Base-by-base conservation (phyloP, 2,797 vertebrate species). In the Notoglanidium macrostoma region DNA sequence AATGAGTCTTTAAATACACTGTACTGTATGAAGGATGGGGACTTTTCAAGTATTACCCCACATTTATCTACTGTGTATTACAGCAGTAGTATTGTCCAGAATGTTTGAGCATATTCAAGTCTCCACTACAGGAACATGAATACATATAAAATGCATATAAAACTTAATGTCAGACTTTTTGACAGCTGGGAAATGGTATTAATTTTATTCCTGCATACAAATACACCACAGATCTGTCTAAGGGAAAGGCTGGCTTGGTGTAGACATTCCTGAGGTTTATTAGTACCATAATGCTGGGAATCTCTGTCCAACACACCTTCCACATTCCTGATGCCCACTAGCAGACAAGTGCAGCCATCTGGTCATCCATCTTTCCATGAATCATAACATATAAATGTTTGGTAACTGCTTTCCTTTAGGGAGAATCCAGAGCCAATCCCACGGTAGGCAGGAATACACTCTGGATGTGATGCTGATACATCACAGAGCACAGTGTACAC, bases 181-280 rank as follows among this genome's bases (percentile, higher is more conserved):
- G 23, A 70, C 44, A 59, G 44, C 6, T 19, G 26, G 35, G 14
- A 72, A 59, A 72, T 59, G 26, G 44, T 44, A 29, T 5, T 80
- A 44, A 81, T 81, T 15, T 14, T 10, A 15, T 63, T 46, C 49
- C n/a, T 72, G 26, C 32, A 73, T 35, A 46, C 44, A 82, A 32
- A 51, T 61, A 23, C 35, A 73, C 51, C 44, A 61, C 29, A 83
- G 8, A 23, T 12, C 35, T 68, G 2, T 8, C 4, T 81, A 17
- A 51, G 26, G 61, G 68, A 61, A 59, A 80, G 29, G 29, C 67
- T 80, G 70, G 26, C 51, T 68, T 68, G 35, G 5, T 68, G 74
- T 77, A 29, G 32, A 29, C 17, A 81, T 85, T 89, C 74, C 32
- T 86, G 76, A 80, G 40, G 55, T 83, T 80, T 85, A 35, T 86